Conservation (phyloP, 2,797 vertebrate species). For the Pogonophryne albipinna region DNA sequence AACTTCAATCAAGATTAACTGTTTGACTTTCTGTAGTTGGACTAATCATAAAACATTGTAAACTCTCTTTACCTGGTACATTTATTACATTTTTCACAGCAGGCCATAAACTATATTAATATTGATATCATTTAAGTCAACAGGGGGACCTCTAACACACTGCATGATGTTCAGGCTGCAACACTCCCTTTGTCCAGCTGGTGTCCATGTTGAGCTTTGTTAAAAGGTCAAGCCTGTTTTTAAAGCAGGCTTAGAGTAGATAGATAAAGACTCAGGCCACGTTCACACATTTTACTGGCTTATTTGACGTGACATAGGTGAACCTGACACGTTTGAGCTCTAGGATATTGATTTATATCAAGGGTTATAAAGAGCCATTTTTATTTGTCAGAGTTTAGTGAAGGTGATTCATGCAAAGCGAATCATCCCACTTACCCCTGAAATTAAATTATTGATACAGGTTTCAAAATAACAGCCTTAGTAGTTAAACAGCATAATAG, state of each 20-base stretch:
- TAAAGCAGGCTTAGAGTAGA: neutral
- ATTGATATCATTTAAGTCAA: neutral
- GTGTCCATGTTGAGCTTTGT: constrained; percentile 46
- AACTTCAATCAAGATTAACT: neutral
- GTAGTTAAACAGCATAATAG: constrained; percentile 7
- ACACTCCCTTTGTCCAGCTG: constrained; percentile 20
- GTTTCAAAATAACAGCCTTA: constrained; percentile 29
- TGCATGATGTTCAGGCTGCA: constrained; percentile 5
- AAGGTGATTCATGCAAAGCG: neutral
- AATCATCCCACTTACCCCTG: neutral
- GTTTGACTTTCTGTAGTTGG: neutral
- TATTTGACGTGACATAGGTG: neutral
- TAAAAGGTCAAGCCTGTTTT: neutral
- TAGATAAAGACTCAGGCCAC: neutral
- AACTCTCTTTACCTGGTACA: neutral
- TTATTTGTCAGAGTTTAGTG: neutral
- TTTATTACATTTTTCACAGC: neutral
- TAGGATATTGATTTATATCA: neutral
- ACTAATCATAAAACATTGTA: neutral
- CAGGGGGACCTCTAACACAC: rapidly evolving
- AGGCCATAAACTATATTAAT: neutral
- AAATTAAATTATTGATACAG: neutral
- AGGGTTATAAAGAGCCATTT: constrained; percentile 1
- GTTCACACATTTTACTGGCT: neutral
- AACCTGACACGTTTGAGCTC: neutral